Base-by-base conservation (phyloP, 1,140 invertebrate genomes). In the Drosophila insularis region DNA sequence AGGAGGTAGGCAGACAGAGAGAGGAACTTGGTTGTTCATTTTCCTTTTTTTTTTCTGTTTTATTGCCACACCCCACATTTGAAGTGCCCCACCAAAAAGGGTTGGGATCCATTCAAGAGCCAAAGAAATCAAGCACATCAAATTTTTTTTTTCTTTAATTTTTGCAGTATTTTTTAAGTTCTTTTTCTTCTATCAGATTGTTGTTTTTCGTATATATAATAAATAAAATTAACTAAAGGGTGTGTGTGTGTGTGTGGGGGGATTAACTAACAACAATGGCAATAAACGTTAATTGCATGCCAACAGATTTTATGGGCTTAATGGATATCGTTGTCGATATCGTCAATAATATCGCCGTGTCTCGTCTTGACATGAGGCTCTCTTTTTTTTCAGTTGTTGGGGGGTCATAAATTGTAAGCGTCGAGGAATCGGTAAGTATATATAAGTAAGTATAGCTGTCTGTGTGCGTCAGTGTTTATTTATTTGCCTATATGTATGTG, bases 241-340 rank as follows among this genome's bases (percentile, higher is more conserved):
- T 43, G 8, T 27, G 27, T 27, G 23, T 23, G 3, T 23, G 17
- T 0, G 17, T 2, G 17, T 14, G 17, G 17, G 43, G 43, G 84
- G 84, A 89, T 89, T 89, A 85, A 89, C 76, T 58, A 60, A 80
- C 74, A 80, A 74, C 78, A 63, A 63, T 54, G 63, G 74, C 78
- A 54, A 89, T 89, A 89, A 89, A 89, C 81, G 81, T 85, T 89
- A 89, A 89, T 89, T 89, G 85, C 85, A 89, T 86, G 71, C 86
- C 74, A 81, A 81, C 78, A 75, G 85, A 89, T 89, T 89, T 89
- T 89, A 89, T 89, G 81, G 86, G 81, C 85, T 89, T 89, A 89
- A 89, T 89, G 85, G 81, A 78, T 89, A 89, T 89, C 84, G 80
- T 50, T 50, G 43, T 61, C 80, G 84, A 84, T 89, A 89, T 87